Conservation (phyloP, 2,888 invertebrate genomes). For the Megamerina dolium region DNA sequence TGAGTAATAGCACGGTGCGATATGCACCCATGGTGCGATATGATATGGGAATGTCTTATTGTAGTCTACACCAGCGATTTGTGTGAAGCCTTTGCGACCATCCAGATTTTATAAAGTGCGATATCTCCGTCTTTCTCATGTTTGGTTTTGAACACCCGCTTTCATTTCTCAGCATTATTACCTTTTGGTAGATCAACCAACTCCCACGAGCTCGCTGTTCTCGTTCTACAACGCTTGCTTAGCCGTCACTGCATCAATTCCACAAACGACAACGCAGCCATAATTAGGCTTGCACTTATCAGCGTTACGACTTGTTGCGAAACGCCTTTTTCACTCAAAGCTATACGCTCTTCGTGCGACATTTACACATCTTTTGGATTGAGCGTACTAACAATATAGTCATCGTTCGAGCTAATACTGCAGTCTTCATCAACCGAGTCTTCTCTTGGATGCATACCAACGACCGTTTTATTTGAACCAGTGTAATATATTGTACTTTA, state of each 20-base stretch:
- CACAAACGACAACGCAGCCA: conserved; percentile 6
- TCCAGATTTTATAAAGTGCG: conserved; percentile 4
- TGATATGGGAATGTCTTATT: conserved; percentile 4
- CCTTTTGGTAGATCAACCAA: conserved; percentile 1
- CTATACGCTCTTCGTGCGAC: too few species aligned
- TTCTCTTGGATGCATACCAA: too few species aligned
- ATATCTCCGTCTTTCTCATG: neutral
- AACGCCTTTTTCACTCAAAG: too few species aligned
- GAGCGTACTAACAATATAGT: too few species aligned
- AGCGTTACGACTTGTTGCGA: conserved; percentile 9
- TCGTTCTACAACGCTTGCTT: conserved; percentile 11
- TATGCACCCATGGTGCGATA: conserved; percentile 2
- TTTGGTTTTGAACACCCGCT: conserved; percentile 8
- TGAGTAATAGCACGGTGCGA: conserved; percentile 8
- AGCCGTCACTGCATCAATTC: conserved; percentile 5
- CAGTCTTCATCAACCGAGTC: too few species aligned
- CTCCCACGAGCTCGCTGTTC: conserved; percentile 4
- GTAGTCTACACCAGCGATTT: conserved; percentile 5
- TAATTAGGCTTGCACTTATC: conserved; percentile 13
- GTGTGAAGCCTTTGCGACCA: conserved; percentile 7
- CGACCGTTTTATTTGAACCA: too few species aligned
- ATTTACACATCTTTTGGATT: too few species aligned
- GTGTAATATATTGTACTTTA: too few species aligned
- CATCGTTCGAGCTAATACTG: too few species aligned
- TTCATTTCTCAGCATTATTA: conserved; percentile 2